phyloP scores from a whole-genome alignment of 2,888 invertebrate species.

The Uropetala carovei region DNA sequence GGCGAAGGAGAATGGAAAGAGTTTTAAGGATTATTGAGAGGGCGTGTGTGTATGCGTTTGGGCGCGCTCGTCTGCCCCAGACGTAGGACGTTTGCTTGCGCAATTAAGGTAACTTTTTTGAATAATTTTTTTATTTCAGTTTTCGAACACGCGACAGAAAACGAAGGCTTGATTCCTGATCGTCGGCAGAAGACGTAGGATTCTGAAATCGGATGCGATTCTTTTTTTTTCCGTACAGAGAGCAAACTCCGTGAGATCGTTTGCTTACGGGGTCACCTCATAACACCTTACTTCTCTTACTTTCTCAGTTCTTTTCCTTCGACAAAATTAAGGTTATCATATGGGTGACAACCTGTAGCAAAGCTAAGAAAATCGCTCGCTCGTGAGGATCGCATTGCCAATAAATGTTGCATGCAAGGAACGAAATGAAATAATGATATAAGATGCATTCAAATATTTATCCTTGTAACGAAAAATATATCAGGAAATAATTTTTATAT shows the following conservation, averaged over 20 bases:
- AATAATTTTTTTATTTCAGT: too few species aligned
- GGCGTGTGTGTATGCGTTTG: neutral
- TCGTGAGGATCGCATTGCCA: too few species aligned
- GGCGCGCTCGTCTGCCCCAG: neutral
- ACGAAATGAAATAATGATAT: too few species aligned
- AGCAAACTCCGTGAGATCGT: constrained; percentile 1
- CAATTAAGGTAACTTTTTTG: constrained; percentile 53
- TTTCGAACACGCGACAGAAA: neutral
- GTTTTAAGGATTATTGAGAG: constrained; percentile 36
- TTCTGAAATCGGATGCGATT: neutral
- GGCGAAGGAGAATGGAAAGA: constrained; percentile 40
- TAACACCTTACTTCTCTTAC: neutral
- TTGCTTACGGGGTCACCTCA: constrained; percentile 3
- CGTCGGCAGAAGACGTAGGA: neutral
- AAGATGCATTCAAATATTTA: too few species aligned
- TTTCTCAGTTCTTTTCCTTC: neutral
- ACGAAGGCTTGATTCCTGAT: neutral
- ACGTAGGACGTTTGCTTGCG: constrained; percentile 37
- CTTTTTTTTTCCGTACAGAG: neutral
- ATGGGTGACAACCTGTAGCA: constrained; percentile 1
- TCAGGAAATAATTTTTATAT: too few species aligned
- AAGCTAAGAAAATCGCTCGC: neutral
- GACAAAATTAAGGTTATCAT: constrained; percentile 27
- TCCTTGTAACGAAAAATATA: too few species aligned
- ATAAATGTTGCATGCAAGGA: neutral